Conservation (phyloP, 2,797 vertebrate genomes). For the Gephyroberyx darwinii region DNA sequence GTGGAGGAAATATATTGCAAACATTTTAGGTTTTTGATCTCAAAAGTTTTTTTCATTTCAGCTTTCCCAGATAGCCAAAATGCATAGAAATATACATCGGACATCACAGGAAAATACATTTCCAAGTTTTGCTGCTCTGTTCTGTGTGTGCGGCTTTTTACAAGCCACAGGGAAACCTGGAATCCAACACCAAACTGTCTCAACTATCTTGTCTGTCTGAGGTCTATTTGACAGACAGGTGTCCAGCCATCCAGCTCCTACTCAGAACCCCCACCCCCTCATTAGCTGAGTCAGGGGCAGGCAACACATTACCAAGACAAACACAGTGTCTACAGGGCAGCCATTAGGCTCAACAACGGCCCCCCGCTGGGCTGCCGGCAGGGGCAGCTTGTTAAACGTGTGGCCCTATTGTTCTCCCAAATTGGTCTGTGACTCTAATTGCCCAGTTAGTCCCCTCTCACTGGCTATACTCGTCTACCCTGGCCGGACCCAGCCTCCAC, state of each 20-base stretch:
- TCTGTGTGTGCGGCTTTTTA: neutral
- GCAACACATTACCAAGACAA: slow-evolving; percentile 80
- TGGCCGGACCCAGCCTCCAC: slow-evolving; percentile 65
- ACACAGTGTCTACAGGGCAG: slow-evolving; percentile 76
- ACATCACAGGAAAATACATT: too few species aligned
- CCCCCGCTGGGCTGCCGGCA: slow-evolving; percentile 73
- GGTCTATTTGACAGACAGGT: slow-evolving; percentile 64
- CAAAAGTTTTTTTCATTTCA: too few species aligned
- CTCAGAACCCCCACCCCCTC: slow-evolving; percentile 32
- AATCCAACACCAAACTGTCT: neutral
- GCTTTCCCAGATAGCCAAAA: too few species aligned
- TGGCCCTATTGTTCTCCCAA: slow-evolving; percentile 82
- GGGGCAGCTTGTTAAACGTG: slow-evolving; percentile 76
- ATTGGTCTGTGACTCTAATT: slow-evolving; percentile 83
- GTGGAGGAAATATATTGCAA: neutral
- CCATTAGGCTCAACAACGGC: slow-evolving; percentile 82
- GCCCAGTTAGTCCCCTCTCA: slow-evolving; percentile 80
- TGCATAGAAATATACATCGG: too few species aligned
- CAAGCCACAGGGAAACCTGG: neutral
- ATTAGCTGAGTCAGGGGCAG: slow-evolving; percentile 64
- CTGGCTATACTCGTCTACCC: slow-evolving; percentile 73
- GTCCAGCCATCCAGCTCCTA: slow-evolving; percentile 33
- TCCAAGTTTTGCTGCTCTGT: too few species aligned
- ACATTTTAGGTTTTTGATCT: too few species aligned
- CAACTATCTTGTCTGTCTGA: neutral